Percentiles rank a stretch among this genome's conserved stretches.
Conservation (phyloP, 35 echinoderm and acorn worm species). For the Apostichopus japonicus region DNA sequence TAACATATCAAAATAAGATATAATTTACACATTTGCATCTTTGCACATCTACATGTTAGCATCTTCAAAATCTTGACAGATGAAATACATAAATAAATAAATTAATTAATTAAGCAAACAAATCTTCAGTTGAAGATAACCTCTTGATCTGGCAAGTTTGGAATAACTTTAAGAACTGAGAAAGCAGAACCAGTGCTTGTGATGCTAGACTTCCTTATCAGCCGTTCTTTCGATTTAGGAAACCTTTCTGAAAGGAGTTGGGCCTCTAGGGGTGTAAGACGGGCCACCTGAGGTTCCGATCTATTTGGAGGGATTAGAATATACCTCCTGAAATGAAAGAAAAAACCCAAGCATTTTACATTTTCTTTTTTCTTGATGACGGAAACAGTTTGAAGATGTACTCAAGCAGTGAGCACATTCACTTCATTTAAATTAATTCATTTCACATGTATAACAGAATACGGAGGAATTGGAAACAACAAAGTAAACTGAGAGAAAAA, state of each 20-base stretch:
- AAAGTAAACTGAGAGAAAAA: no score
- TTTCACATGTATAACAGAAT: no score
- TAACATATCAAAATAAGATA: no score
- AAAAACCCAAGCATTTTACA: background rate
- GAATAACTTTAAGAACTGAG: constrained; percentile 10
- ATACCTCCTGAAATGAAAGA: constrained; percentile 60
- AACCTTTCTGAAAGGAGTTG: constrained; percentile 83
- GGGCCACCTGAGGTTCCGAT: constrained; percentile 12
- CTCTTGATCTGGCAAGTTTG: background rate
- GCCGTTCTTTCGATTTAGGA: constrained; percentile 53
- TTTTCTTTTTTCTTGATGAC: no score
- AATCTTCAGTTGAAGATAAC: background rate
- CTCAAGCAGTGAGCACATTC: no score
- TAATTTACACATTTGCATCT: no score
- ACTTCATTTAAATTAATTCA: no score
- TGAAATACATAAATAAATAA: no score
- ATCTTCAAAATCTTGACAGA: no score
- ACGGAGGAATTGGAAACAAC: no score
- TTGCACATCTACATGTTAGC: no score
- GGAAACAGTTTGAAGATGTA: no score
- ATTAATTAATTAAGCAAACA: background rate
- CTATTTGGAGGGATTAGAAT: constrained; percentile 63
- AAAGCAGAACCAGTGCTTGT: background rate
- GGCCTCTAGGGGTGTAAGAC: constrained; percentile 65
- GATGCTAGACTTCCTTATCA: constrained; percentile 4